Base-by-base conservation (phyloP, 2,797 vertebrate genomes). In the Eleutherodactylus coqui region DNA sequence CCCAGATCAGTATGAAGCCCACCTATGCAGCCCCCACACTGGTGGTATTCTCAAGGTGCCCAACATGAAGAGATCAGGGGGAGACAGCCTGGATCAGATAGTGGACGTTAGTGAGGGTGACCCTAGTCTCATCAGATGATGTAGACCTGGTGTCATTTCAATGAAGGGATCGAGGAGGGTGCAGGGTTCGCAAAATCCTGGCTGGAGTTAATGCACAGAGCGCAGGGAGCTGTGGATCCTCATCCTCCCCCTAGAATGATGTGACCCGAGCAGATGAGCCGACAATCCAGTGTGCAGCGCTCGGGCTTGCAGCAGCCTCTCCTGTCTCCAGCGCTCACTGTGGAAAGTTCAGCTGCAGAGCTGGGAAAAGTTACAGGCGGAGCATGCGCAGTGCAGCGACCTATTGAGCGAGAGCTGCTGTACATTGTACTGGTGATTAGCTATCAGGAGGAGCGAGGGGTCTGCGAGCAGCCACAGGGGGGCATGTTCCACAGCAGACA, bases 371-470 rank as follows among this genome's bases (percentile, higher is more conserved):
- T 92, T 89, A 91, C 86, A 51, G 87, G 83, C 82, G 90, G 94
- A 97, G 97, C 97, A 96, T 97, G 97, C 97, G 97, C 96, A 27
- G 19, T 85, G 69, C 80, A 4, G 80, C 89, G 86, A 87, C 94
- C 94, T 92, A 93, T 94, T 89, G 92, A 93, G 92, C 90, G 36
- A 53, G 51, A 43, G 51, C 79, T 75, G 45, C 55, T 72, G 69
- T 29, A 76, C 79, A 64, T 43, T 69, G 79, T 51, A 34, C 45
- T 79, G 60, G 34, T 16, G 45, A 70, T 55, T 53, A 79, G 32
- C 83, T 49, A 24, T 69, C 19, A 32, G 21, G 32, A 14, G 72
- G 55, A 29, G 9, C 19, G 75, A n/a, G 83, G 60, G 60, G 72
- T 51, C 53, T 47, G 67, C 24, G 62, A n/a, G 69, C 69, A 60